Evolutionary conservation across 1,140 invertebrate genomes (phyloP), one percentile per base, ranked within the genome.

Genomic region (Drosophila sucinea): DNA sequence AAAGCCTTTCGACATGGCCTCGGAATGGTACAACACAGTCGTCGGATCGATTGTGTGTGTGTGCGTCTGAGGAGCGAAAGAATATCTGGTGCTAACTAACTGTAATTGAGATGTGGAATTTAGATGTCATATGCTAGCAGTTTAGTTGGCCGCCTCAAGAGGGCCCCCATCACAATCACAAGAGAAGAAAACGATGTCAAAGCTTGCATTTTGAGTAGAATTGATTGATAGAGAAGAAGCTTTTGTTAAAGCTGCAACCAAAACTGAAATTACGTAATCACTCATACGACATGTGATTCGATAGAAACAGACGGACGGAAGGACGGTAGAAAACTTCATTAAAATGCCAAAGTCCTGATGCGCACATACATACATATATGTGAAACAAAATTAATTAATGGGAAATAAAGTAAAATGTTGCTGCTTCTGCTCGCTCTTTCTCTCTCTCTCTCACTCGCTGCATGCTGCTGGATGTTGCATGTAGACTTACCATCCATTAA

Each of bases 1-100:
- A 89, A 89, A 90, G 80, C 84, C 79, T 89, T 89, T 89, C 89
- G 84, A 89, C 84, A 89, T 89, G 81, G 82, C 82, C 44, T 85
- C 70, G 60, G 41, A 40, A 38, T 30, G 67, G 51, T 17, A 55
- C 44, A 51, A 51, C 11, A 29, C 47, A 56, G 51, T 11, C 67
- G 51, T 11, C 67, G 62, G 58, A 77, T 77, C 73, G 73, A 77
- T 77, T 77, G 71, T 44, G 25, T 29, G 8, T 57, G 25, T n/a
- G 23, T 32, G n/a, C 33, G 8, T 2, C 5, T 35, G 33, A 67
- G 25, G 29, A 33, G 67, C 67, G 32, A 33, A 27, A 51, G 29
- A 17, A 30, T 47, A 41, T 41, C 25, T 41, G 54, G 73, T 77
- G 73, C 73, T 77, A 77, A 77, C 77, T 77, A 77, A 77, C 77